Evolutionary conservation across 2,888 invertebrate species (phyloP).

Genomic region (Acheta domesticus): DNA sequence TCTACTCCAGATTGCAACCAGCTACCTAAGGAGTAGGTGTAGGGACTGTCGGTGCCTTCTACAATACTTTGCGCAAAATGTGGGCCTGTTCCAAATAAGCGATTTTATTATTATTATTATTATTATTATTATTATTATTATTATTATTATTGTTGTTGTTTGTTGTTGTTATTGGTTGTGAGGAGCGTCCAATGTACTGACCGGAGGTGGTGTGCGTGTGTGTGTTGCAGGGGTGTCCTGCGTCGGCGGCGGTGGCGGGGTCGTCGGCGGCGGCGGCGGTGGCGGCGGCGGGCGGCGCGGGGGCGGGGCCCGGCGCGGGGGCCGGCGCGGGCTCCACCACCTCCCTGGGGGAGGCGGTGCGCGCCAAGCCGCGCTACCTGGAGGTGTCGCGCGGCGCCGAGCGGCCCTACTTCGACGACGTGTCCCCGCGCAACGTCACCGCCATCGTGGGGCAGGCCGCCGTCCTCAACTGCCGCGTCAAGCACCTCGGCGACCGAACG

Average conservation of each 20-base stretch:
- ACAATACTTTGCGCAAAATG: too few relatives aligned
- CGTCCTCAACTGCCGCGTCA: conserved; percentile 75
- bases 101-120: too few relatives aligned
- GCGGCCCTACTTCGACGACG: conserved; percentile 80
- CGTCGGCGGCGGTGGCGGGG: not conserved
- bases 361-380: conserved; percentile 31
- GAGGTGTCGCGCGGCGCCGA: conserved; percentile 45
- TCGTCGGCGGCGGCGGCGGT: not conserved
- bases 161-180: too few relatives aligned
- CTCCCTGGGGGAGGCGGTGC: conserved; percentile 31
- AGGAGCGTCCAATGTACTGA: too few relatives aligned
- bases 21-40: too few relatives aligned
- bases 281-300: not conserved
- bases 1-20: too few relatives aligned
- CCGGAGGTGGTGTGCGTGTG: too few relatives aligned
- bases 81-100: too few relatives aligned
- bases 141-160: too few relatives aligned
- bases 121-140: too few relatives aligned
- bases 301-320: not conserved
- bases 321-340: conserved; percentile 3
- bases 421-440: conserved; percentile 76
- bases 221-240: too few relatives aligned
- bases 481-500: conserved; percentile 81
- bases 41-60: too few relatives aligned
- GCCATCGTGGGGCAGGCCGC: conserved; percentile 80